Conservation (phyloP, 1,140 invertebrate genomes). For the Phymorhynchus buccinoides region DNA sequence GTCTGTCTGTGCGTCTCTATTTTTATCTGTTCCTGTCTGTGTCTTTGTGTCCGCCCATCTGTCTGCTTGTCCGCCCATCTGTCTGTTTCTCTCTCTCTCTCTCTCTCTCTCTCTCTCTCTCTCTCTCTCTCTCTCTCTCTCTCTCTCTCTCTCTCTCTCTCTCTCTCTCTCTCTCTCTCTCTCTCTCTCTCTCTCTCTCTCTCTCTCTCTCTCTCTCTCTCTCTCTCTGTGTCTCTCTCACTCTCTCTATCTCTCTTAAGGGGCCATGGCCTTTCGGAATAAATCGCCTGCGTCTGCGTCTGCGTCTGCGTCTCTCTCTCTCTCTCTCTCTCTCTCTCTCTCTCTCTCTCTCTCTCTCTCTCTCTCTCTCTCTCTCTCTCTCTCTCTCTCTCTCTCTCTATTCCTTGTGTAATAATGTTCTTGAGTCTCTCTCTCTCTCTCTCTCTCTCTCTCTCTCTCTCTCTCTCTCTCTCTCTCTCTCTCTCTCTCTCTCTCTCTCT, state of each 20-base stretch:
- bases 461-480: not conserved
- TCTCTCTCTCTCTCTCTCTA: not conserved
- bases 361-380: not conserved
- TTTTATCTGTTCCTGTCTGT: not conserved
- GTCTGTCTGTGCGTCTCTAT: not conserved
- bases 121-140: too few relatives aligned
- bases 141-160: not conserved
- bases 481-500: not conserved
- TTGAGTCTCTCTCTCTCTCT: not conserved
- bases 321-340: not conserved
- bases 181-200: not conserved
- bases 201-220: not conserved
- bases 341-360: not conserved
- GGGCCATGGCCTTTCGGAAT: too few relatives aligned
- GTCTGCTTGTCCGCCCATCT: too few relatives aligned
- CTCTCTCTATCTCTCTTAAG: not conserved
- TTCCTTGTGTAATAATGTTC: too few relatives aligned
- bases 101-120: too few relatives aligned
- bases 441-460: not conserved
- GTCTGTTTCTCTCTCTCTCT: too few relatives aligned
- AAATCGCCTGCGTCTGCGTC: too few relatives aligned
- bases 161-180: not conserved
- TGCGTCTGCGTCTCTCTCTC: not conserved
- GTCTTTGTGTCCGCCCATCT: too few relatives aligned
- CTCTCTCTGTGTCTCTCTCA: not conserved